Evolutionary conservation across 2,113 vertebrate species (phyloP), one percentile per base, ranked within the genome.

Genomic region (Calcarius ornatus): DNA sequence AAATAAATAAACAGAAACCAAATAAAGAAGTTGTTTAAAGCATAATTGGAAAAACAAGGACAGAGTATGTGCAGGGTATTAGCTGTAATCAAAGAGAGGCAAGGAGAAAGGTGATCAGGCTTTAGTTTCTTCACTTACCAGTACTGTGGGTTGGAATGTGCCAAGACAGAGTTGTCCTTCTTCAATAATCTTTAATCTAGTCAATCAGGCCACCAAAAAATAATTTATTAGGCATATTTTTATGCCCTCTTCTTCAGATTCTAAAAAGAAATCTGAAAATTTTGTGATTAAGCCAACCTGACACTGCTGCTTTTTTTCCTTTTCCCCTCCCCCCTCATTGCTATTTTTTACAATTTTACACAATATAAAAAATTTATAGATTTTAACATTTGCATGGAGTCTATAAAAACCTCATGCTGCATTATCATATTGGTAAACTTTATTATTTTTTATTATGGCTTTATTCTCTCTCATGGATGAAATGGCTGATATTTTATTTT

Each of bases 301-400:
- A 8, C 45, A 53, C 11, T 57, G n/a, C 25, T 73, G 19, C 7
- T 27, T 53, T 88, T 59, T 65, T 43, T 11, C 11, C 14, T 45
- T 45, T 42, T 43, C 23, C 21, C n/a, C 10, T 48, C 10, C 15
- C 54, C 50, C 64, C 54, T 71, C 42, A 31, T 70, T 91, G 72
- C 30, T 81, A 30, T 64, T 92, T 93, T 90, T 88, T 92, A 81
- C 76, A 68, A 53, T 95, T 94, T 93, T 73, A 43, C 37, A 76
- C 77, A 50, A 30, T 81, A 86, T 93, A 95, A 92, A 90, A 94
- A 84, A 94, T 90, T 93, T 95, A 96, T 94, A 93, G 94, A 81
- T 92, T 95, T 93, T 94, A 95, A 53, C 59, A 81, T 94, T 97
- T 90, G 76, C 85, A 90, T 51, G 28, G 25, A 78, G 88, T 88